Evolutionary conservation across 2,888 invertebrate genomes (phyloP).

Genomic region (Eristalinus sepulchralis): DNA sequence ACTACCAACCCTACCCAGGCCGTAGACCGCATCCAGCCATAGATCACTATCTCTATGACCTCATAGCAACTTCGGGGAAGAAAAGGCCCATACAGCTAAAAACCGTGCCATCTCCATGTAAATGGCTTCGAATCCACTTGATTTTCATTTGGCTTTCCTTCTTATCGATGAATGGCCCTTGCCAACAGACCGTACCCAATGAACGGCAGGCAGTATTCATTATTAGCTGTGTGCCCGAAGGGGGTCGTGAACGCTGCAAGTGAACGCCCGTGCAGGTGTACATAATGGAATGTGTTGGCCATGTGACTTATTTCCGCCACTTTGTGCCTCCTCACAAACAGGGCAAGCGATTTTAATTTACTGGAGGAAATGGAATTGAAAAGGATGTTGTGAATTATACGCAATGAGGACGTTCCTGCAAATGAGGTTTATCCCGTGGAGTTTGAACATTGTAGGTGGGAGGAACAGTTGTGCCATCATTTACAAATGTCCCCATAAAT

Average conservation of each 20-base stretch:
- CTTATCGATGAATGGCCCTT: not conserved
- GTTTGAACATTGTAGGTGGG: not conserved
- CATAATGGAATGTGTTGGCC: not conserved
- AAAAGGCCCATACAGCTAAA: not conserved
- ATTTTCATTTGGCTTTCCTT: slow-evolving; percentile 1
- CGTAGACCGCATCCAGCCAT: not conserved
- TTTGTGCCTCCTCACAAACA: not conserved
- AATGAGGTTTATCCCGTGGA: not conserved
- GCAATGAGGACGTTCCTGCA: not conserved
- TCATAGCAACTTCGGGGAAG: not conserved
- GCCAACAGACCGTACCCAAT: not conserved
- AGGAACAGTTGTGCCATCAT: not conserved
- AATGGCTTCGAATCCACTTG: slow-evolving; percentile 31
- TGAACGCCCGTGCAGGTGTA: not conserved
- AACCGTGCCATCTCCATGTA: slow-evolving; percentile 1
- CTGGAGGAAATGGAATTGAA: not conserved
- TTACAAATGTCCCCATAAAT: not conserved
- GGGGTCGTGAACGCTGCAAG: not conserved
- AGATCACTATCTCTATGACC: slow-evolving; percentile 11
- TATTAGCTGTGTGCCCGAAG: not conserved
- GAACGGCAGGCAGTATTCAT: not conserved
- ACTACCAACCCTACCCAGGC: not conserved
- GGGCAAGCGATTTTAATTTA: not conserved
- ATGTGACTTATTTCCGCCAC: not conserved
- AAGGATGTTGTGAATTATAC: not conserved